Conservation (phyloP, 2,888 invertebrate species). For the Gibbula magus region DNA sequence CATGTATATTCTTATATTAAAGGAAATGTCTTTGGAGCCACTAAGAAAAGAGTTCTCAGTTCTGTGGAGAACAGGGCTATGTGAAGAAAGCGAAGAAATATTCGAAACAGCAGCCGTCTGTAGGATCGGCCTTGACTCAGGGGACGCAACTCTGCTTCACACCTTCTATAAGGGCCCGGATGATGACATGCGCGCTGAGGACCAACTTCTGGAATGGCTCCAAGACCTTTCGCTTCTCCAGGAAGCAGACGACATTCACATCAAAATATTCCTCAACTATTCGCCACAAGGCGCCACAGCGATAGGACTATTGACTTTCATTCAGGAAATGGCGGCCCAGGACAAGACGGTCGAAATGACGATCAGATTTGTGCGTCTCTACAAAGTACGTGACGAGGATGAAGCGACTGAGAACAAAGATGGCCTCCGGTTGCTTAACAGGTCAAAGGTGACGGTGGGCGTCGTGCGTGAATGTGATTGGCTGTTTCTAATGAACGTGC, state of each 20-base stretch:
- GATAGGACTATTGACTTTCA: constrained; percentile 23
- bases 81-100: not conserved
- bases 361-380: constrained; percentile 32
- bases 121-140: constrained; percentile 29
- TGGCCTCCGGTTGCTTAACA: constrained; percentile 26
- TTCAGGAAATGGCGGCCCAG: constrained; percentile 26
- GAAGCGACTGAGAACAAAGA: constrained; percentile 32
- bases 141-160: constrained; percentile 30
- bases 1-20: too few species aligned
- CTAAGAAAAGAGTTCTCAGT: constrained; percentile 33
- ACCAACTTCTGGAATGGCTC: constrained; percentile 35
- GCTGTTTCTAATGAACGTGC: constrained; percentile 12
- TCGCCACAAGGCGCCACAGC: constrained; percentile 32
- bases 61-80: constrained; percentile 31
- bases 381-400: constrained; percentile 24
- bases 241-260: constrained; percentile 24
- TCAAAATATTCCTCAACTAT: constrained; percentile 33
- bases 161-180: constrained; percentile 26
- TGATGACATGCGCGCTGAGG: constrained; percentile 29
- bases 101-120: constrained; percentile 33
- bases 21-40: not conserved
- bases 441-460: constrained; percentile 28
- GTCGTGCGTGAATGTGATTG: constrained; percentile 33
- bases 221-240: constrained; percentile 27
- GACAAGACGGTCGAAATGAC: constrained; percentile 25